Percentiles rank a stretch among this genome's conserved stretches.
Evolutionary conservation across 2,113 vertebrate genomes (phyloP).

Genomic region (Crotalus viridis): DNA sequence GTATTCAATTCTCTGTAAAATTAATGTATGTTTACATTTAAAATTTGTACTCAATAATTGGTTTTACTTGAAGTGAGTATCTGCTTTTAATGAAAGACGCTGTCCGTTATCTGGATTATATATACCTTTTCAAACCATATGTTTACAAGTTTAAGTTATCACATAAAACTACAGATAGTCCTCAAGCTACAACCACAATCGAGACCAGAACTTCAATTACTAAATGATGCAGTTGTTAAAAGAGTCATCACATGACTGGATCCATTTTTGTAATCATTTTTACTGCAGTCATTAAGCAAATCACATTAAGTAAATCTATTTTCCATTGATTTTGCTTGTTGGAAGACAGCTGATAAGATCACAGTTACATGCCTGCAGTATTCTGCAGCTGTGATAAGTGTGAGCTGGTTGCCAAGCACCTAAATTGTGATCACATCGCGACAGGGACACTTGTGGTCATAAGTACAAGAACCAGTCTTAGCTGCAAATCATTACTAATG

Average conservation of each 20-base stretch:
- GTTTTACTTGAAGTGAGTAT: not conserved
- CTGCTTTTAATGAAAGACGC: not conserved
- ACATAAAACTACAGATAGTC: not conserved
- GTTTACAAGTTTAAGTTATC: not conserved
- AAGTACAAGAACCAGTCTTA: not conserved
- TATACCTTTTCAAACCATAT: not conserved
- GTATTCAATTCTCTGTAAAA: slow-evolving; percentile 48
- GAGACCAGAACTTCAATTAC: too few relatives aligned
- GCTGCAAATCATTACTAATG: not conserved
- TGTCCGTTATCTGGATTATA: not conserved
- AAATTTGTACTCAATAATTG: not conserved
- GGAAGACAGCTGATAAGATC: not conserved
- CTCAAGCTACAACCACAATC: too few relatives aligned
- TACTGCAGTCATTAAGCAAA: too few relatives aligned
- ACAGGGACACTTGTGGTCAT: not conserved
- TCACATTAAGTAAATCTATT: too few relatives aligned
- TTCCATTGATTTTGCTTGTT: too few relatives aligned
- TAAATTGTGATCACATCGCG: not conserved
- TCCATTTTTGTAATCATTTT: too few relatives aligned
- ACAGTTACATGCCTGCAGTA: not conserved
- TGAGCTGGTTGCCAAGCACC: not conserved
- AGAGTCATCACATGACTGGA: too few relatives aligned
- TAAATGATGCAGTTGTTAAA: too few relatives aligned
- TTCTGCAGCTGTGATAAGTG: not conserved
- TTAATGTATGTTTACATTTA: not conserved